Conservation (phyloP, 2,113 vertebrate genomes). For the Pygoscelis adeliae region DNA sequence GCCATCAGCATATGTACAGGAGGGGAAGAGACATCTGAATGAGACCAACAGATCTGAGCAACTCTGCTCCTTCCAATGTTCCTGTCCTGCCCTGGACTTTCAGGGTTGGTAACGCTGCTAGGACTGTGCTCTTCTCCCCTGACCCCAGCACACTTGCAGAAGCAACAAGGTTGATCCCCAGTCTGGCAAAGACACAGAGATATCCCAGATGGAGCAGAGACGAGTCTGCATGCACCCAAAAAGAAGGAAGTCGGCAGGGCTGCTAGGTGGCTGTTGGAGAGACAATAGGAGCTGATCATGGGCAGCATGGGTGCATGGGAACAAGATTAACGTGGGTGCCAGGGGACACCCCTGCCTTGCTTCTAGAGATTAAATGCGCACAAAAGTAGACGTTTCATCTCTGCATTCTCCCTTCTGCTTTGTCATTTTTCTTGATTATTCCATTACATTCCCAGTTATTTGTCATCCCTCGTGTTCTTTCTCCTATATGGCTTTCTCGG, state of each 20-base stretch:
- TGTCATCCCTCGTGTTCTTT: not conserved
- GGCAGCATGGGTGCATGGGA: not conserved
- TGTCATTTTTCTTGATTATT: not conserved
- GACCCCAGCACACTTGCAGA: fast-evolving
- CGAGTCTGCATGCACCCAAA: not conserved
- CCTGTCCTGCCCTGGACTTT: not conserved
- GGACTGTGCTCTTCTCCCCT: not conserved
- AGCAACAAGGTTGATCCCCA: not conserved
- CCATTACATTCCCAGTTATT: not conserved
- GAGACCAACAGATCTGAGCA: not conserved
- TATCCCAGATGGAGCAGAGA: not conserved
- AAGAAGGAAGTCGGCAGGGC: not conserved
- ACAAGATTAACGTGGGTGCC: not conserved
- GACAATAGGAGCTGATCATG: not conserved
- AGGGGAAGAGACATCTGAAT: not conserved
- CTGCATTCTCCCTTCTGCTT: not conserved
- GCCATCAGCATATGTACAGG: not conserved
- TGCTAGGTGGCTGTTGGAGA: not conserved
- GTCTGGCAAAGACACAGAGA: not conserved
- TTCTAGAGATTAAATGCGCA: not conserved
- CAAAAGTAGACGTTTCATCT: not conserved
- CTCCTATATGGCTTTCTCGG: fast-evolving
- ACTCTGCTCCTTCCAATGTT: not conserved
- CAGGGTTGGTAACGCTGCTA: fast-evolving
- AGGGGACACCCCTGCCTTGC: not conserved